phyloP scores from a whole-genome alignment of 2,888 invertebrate genomes.

The Drosophila algonquin region DNA sequence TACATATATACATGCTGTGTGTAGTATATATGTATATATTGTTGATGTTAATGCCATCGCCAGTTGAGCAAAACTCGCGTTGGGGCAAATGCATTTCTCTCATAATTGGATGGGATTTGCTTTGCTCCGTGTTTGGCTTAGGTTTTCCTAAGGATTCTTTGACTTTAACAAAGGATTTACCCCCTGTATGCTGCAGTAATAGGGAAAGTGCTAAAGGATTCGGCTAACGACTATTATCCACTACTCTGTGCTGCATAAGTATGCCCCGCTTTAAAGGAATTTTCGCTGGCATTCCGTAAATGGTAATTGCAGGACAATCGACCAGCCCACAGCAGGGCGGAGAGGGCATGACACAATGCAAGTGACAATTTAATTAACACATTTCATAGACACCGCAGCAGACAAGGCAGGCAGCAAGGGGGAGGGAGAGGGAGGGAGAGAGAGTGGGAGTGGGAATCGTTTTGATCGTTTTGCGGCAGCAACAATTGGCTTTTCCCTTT shows the following conservation, averaged over 20 bases:
- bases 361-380: constrained; percentile 71
- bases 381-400: constrained; percentile 17
- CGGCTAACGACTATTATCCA: neutral
- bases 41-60: constrained; percentile 57
- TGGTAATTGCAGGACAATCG: constrained; percentile 29
- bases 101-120: constrained; percentile 57
- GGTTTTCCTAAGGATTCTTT: neutral
- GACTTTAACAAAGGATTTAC: constrained; percentile 30
- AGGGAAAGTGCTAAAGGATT: neutral
- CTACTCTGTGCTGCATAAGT: neutral
- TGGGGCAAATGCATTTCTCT: constrained; percentile 34
- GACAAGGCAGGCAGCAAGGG: neutral
- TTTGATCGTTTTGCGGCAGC: constrained; percentile 34
- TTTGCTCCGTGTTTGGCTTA: constrained; percentile 7
- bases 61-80: constrained; percentile 42
- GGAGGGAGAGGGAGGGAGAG: neutral
- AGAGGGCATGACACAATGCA: constrained; percentile 29
- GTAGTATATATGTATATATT: constrained; percentile 36
- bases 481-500: constrained; percentile 62
- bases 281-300: constrained; percentile 25
- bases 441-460: constrained; percentile 11
- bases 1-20: neutral
- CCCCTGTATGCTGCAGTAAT: neutral
- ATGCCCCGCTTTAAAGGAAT: neutral
- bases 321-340: constrained; percentile 12